Conservation (phyloP, 2,113 vertebrate genomes). For the Urocynchramus pylzowi region DNA sequence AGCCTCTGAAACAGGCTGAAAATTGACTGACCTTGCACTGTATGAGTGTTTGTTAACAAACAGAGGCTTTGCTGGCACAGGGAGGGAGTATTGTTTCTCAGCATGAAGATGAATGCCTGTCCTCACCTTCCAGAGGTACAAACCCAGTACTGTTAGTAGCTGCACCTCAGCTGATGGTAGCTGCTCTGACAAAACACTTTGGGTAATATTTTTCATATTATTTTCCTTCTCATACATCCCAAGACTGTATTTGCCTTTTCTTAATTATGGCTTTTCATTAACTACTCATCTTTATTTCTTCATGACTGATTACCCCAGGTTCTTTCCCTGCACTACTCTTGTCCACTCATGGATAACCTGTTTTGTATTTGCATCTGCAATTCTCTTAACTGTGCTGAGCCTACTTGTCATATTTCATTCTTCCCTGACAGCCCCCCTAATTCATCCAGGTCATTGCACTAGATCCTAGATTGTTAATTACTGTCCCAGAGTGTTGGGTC, state of each 20-base stretch:
- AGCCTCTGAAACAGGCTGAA: neutral
- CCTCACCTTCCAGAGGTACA: neutral
- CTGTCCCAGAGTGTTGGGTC: neutral
- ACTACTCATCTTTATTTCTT: conserved; percentile 43
- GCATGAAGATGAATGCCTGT: neutral
- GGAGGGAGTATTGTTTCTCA: neutral
- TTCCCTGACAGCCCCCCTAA: neutral
- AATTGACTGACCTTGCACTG: neutral
- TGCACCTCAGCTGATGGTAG: neutral
- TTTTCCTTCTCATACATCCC: neutral
- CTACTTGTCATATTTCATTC: neutral
- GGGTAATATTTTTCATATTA: neutral
- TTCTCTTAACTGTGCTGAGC: neutral
- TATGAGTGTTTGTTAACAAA: neutral
- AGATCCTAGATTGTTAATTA: neutral
- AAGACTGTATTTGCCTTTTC: neutral
- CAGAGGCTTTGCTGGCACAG: neutral
- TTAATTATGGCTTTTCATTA: conserved; percentile 44
- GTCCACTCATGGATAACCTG: neutral
- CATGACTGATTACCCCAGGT: neutral
- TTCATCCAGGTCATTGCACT: neutral
- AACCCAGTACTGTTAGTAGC: neutral
- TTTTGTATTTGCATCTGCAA: neutral
- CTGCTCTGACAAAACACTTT: neutral
- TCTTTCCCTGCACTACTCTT: neutral